Conservation (phyloP, 2,113 vertebrate genomes). For the Telmatochromis brachygnathus region DNA sequence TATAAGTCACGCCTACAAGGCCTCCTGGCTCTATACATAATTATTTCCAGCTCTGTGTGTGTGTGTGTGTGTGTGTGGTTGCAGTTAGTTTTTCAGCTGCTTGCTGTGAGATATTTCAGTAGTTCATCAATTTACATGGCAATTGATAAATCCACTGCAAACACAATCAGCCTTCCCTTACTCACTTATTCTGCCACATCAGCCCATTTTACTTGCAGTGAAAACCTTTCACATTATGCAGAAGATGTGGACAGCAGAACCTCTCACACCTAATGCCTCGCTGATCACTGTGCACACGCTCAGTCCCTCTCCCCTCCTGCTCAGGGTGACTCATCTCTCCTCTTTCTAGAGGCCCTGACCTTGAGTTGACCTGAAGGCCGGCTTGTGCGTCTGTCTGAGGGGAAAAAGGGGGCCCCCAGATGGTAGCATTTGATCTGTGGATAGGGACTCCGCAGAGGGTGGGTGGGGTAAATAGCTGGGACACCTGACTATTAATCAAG, state of each 20-base stretch:
- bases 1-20: not conserved
- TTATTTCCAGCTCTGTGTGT: not conserved
- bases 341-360: slow-evolving; percentile 28
- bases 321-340: slow-evolving; percentile 34
- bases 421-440: slow-evolving; percentile 36
- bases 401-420: slow-evolving; percentile 22
- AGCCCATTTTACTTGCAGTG: slow-evolving; percentile 1
- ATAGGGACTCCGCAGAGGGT: not conserved
- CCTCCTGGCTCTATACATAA: not conserved
- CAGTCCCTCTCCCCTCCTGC: not conserved
- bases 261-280: slow-evolving; percentile 34
- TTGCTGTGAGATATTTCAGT: not conserved
- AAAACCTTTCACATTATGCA: slow-evolving; percentile 47
- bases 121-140: slow-evolving; percentile 6
- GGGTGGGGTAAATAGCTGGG: slow-evolving; percentile 44
- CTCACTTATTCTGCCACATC: slow-evolving; percentile 17
- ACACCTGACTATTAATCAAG: slow-evolving; percentile 66
- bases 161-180: slow-evolving; percentile 15
- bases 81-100: not conserved
- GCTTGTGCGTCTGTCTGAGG: slow-evolving; percentile 7
- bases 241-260: not conserved
- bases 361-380: slow-evolving; percentile 9
- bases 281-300: not conserved
- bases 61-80: not conserved
- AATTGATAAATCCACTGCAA: not conserved